Base-by-base conservation (phyloP, 2,888 invertebrate genomes). In the Penaeus monodon region DNA sequence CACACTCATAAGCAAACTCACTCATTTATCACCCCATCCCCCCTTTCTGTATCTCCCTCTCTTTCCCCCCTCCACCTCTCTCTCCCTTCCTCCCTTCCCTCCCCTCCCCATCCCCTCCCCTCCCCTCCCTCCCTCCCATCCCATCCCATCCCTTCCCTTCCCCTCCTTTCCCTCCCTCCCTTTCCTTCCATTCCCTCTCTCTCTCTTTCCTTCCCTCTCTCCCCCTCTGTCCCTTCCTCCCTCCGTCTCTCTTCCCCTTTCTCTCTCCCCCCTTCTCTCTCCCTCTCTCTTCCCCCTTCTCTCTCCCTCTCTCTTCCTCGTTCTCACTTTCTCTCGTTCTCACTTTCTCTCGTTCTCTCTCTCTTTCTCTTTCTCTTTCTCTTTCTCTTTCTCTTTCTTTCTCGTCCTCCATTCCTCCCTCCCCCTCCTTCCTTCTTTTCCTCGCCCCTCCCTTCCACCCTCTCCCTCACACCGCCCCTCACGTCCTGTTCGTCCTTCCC, bases 161-260 rank as follows among this genome's bases (percentile, higher is more conserved):
- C 10, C 10, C 1, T 10, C 10, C 10, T 10, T 10, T 44, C 44
- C 10, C 44, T 44, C 44, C 10, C 6, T 10, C 44, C 0, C 44
- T 44, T 10, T 1, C 10, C 38, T 38, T 38, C 6, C 38, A 38
- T 38, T 44, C 44, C 10, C 44, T 44, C 44, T 12, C 80, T 80
- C 65, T 65, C 80, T 65, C 80, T 65, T 4, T 80, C 80, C 4
- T 64, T 64, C 64, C 24, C 80, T 64, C 63, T 64, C 80, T 80
- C 80, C 3, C 80, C 64, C 64, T 79, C 80, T 6, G 1, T 79
- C 64, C 64, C 57, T 79, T 64, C 64, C 80, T 6, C 64, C 64
- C 80, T 79, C 80, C 64, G 64, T 79, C 80, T 79, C 57, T 79
- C 80, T 79, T 49, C 64, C 80, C 64, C 80, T 79, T 64, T 79